phyloP scores from a whole-genome alignment of 2,888 invertebrate species.

The Pemphredon lugubris region DNA sequence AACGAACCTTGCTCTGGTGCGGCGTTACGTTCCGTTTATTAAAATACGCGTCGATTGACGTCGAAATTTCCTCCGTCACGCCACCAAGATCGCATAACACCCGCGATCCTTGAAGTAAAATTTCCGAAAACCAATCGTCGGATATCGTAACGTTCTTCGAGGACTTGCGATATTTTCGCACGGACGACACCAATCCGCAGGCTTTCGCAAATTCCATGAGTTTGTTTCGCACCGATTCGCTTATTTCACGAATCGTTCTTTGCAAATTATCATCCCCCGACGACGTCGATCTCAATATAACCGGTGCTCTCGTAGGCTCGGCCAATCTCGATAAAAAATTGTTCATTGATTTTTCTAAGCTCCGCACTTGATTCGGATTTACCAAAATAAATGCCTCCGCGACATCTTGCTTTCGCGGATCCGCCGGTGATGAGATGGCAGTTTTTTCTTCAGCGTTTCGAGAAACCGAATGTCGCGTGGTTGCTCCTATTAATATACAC shows the following conservation, averaged over 20 bases:
- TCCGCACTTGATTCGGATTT: constrained; percentile 37
- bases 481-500: too few species aligned
- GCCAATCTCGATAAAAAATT: constrained; percentile 39
- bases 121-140: constrained; percentile 49
- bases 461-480: too few species aligned
- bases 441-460: too few species aligned
- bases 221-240: constrained; percentile 32
- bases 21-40: constrained; percentile 6
- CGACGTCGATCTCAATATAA: constrained; percentile 21
- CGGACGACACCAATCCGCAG: constrained; percentile 20
- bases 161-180: constrained; percentile 8
- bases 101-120: constrained; percentile 39
- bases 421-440: background rate
- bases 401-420: background rate
- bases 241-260: constrained; percentile 37
- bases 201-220: constrained; percentile 41
- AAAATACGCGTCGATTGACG: constrained; percentile 9
- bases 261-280: constrained; percentile 3
- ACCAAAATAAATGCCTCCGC: constrained; percentile 25
- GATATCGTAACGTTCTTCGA: constrained; percentile 15
- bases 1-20: constrained; percentile 30
- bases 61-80: constrained; percentile 32
- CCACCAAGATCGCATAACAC: constrained; percentile 37
- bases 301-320: constrained; percentile 24
- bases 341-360: constrained; percentile 39